These are phyloP conservation scores for Melanocharis versteri DNA, from an alignment of 2,113 vertebrate species.

Conservation along the genomic window DNA sequence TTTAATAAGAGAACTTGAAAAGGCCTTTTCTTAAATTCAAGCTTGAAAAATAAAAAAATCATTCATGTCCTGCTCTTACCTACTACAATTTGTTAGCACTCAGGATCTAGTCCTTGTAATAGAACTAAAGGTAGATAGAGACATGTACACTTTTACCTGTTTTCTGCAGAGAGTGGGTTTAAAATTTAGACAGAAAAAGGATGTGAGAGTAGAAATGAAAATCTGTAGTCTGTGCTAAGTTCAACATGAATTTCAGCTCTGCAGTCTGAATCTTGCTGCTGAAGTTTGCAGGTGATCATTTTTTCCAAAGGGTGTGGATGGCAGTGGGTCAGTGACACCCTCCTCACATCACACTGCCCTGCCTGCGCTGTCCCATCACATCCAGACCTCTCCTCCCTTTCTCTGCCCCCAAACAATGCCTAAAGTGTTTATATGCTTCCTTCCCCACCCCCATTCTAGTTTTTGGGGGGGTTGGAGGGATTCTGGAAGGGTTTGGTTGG, in stretches of 20 bases:
- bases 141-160: background rate
- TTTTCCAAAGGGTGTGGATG: background rate
- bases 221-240: background rate
- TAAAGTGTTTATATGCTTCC: background rate
- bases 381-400: background rate
- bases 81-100: background rate
- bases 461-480: background rate
- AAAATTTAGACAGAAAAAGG: background rate
- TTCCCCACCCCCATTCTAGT: rapidly evolving
- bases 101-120: background rate
- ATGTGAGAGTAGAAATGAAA: background rate
- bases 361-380: background rate
- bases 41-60: background rate
- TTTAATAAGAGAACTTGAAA: background rate
- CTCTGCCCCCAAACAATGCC: background rate
- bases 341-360: background rate
- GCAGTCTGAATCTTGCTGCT: background rate
- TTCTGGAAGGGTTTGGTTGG: background rate
- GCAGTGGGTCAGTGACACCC: background rate
- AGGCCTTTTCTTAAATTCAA: background rate
- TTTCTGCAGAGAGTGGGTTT: background rate
- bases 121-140: background rate
- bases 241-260: background rate
- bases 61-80: background rate
- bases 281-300: background rate